These are phyloP conservation scores for Natator depressus DNA, from an alignment of 2,113 vertebrate genomes.

Conservation along the genomic window DNA sequence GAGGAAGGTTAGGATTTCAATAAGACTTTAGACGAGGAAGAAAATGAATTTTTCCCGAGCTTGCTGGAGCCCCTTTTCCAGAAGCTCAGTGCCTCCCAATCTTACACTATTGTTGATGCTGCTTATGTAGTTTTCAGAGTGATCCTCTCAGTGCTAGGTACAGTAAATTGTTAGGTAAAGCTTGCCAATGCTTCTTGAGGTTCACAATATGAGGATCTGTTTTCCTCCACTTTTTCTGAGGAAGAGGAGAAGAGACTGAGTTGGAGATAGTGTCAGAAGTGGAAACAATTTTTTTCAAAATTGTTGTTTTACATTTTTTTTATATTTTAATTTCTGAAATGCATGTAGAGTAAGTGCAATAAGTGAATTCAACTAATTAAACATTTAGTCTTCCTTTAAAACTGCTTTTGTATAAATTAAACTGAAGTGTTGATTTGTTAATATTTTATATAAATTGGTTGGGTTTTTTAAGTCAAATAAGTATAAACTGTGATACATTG, in stretches of 20 bases:
- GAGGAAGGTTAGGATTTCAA: not conserved
- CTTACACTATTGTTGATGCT: not conserved
- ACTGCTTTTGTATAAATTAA: not conserved
- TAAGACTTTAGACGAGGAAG: not conserved
- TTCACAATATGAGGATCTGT: not conserved
- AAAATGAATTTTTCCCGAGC: not conserved
- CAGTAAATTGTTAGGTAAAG: not conserved
- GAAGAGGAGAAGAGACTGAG: not conserved
- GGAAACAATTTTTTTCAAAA: not conserved
- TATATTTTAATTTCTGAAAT: not conserved
- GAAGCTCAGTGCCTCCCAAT: not conserved
- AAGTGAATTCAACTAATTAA: not conserved
- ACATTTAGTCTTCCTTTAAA: not conserved
- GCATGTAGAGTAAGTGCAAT: not conserved
- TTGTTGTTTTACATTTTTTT: not conserved
- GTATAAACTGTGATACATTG: not conserved
- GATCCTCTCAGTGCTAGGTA: not conserved
- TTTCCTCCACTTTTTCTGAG: not conserved
- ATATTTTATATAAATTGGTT: not conserved
- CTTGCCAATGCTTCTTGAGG: not conserved
- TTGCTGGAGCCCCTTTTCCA: not conserved
- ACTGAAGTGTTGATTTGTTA: not conserved
- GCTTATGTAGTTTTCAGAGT: not conserved
- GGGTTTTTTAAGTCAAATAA: not conserved
- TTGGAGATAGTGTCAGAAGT: not conserved